Conservation (phyloP, 2,888 invertebrate species). For the Elysia crispata region DNA sequence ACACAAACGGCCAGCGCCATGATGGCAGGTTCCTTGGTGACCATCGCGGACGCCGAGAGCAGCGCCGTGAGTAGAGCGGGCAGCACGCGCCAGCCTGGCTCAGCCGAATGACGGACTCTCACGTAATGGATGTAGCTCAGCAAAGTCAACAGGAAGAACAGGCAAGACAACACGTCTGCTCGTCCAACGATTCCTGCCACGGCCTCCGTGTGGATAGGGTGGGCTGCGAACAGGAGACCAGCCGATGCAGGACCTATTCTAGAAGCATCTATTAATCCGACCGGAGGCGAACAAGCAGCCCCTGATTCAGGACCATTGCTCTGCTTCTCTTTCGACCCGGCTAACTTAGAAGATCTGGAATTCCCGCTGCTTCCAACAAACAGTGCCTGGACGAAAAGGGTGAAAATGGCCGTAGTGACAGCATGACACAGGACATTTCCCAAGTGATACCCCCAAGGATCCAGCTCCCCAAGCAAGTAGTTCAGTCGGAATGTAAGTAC, state of each 20-base stretch:
- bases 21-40: conserved; percentile 97
- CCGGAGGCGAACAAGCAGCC: too few relatives aligned
- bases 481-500: conserved; percentile 92
- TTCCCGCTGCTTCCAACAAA: conserved; percentile 40
- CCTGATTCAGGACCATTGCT: too few relatives aligned
- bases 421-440: conserved; percentile 92
- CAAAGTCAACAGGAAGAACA: conserved; percentile 92
- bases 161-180: conserved; percentile 94
- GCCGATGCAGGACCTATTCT: conserved; percentile 83
- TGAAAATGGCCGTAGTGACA: conserved; percentile 89
- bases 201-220: conserved; percentile 97
- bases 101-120: conserved; percentile 53
- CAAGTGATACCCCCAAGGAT: conserved; percentile 86
- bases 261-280: neutral
- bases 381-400: conserved; percentile 82
- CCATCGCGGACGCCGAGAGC: conserved; percentile 87
- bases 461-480: conserved; percentile 83
- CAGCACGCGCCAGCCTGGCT: conserved; percentile 22
- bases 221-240: conserved; percentile 93
- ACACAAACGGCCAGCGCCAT: conserved; percentile 94
- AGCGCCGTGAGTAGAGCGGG: conserved; percentile 60
- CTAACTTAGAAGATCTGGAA: too few relatives aligned
- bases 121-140: conserved; percentile 84
- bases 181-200: conserved; percentile 93
- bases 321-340: too few relatives aligned